Conservation (phyloP, 1,140 invertebrate genomes). For the Chlorops oryzae region DNA sequence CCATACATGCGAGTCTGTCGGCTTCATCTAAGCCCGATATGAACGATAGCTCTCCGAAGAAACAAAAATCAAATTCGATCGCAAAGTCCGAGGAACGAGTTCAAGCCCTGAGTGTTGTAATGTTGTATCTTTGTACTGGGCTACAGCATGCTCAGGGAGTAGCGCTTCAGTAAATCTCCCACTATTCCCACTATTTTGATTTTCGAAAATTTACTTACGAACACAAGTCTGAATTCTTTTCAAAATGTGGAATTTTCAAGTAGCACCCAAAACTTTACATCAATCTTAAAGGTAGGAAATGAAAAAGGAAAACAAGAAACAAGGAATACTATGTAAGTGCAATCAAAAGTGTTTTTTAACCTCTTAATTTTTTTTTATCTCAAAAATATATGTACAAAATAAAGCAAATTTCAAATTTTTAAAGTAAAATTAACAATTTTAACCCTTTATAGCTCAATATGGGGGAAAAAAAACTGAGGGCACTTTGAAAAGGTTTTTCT, state of each 20-base stretch:
- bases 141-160: constrained; percentile 54
- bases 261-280: too few species aligned
- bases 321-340: too few species aligned
- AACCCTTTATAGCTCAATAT: too few species aligned
- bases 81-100: constrained; percentile 65
- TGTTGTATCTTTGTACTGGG: constrained; percentile 76
- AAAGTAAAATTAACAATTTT: too few species aligned
- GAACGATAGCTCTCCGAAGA: neutral
- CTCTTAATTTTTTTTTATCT: too few species aligned
- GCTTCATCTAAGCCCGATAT: neutral
- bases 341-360: too few species aligned
- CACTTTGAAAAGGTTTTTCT: too few species aligned
- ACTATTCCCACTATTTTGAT: neutral
- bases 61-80: constrained; percentile 50
- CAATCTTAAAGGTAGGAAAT: too few species aligned
- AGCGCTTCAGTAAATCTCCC: constrained; percentile 23
- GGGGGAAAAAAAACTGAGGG: too few species aligned
- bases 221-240: constrained; percentile 11
- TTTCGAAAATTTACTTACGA: neutral
- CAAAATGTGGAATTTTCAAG: constrained; percentile 15
- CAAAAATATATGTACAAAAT: too few species aligned
- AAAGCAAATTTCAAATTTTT: too few species aligned
- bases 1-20: constrained; percentile 16
- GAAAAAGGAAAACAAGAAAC: neutral
- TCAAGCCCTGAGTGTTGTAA: constrained; percentile 69